Conservation (phyloP, 2,888 invertebrate genomes). For the Caenorhabditis becei region DNA sequence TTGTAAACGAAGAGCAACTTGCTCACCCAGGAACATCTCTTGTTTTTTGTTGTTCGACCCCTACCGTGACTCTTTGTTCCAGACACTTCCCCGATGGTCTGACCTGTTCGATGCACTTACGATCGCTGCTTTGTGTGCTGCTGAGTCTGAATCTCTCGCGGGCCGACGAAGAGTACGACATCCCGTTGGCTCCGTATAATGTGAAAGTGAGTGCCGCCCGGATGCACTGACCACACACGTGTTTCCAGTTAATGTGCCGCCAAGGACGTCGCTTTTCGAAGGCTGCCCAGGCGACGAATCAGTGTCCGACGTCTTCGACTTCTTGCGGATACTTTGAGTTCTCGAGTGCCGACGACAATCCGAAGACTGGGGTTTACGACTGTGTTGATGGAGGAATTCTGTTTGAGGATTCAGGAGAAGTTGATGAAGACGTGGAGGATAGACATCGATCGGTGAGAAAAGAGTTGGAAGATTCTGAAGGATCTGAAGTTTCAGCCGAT, state of each 20-base stretch:
- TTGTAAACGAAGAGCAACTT: constrained; percentile 36
- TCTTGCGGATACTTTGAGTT: constrained; percentile 70
- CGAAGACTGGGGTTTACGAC: constrained; percentile 67
- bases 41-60: constrained; percentile 35
- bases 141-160: constrained; percentile 12
- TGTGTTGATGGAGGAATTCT: constrained; percentile 70
- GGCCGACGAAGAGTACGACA: constrained; percentile 47
- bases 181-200: constrained; percentile 72
- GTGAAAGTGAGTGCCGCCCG: constrained; percentile 60
- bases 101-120: constrained; percentile 32
- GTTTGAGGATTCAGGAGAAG: constrained; percentile 61
- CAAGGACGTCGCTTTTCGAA: constrained; percentile 64
- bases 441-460: constrained; percentile 20
- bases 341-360: constrained; percentile 41
- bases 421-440: constrained; percentile 37
- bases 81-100: constrained; percentile 31
- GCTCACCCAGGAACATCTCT: constrained; percentile 20
- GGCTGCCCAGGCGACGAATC: constrained; percentile 61
- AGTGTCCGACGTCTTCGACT: constrained; percentile 69
- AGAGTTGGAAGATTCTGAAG: background rate
- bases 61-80: background rate
- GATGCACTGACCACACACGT: constrained; percentile 2
- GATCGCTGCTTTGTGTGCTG: constrained; percentile 5
- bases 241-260: constrained; percentile 69
- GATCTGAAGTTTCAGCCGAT: constrained; percentile 39